phyloP scores from a whole-genome alignment of 2,797 vertebrate genomes.

The Ispidina lecontei region DNA sequence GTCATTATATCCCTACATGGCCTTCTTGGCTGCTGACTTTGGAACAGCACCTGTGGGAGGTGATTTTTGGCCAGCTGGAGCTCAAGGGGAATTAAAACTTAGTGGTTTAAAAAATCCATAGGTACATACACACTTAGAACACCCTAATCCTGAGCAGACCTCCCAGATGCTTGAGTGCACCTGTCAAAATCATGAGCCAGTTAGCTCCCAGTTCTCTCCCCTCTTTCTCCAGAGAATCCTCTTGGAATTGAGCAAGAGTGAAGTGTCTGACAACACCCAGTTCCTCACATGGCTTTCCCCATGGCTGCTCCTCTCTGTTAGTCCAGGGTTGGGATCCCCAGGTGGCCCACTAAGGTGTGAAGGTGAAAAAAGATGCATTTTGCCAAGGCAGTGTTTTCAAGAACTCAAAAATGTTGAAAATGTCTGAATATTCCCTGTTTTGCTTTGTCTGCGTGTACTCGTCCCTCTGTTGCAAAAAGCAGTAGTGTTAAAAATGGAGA shows the following conservation, averaged over 20 bases:
- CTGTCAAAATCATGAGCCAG: background rate
- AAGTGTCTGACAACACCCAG: background rate
- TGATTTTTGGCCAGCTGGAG: background rate
- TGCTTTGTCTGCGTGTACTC: conserved; percentile 17
- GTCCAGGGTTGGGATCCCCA: accelerated
- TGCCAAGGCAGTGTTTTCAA: background rate
- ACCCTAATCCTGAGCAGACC: background rate
- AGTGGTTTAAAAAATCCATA: background rate
- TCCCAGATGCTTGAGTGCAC: background rate
- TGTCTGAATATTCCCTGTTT: conserved; percentile 16
- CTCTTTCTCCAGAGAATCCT: background rate
- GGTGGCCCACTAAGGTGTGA: background rate
- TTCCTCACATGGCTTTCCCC: accelerated
- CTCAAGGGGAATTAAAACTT: background rate
- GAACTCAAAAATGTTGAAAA: background rate
- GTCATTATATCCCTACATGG: accelerated
- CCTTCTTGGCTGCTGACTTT: background rate
- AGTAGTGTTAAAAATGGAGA: conserved; percentile 46
- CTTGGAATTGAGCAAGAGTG: background rate
- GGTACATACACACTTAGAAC: background rate
- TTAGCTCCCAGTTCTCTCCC: background rate
- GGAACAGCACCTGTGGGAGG: background rate
- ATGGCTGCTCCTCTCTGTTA: background rate
- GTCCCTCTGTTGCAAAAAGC: conserved; percentile 47
- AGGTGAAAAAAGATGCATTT: background rate